Percentiles rank a stretch among this genome's conserved stretches.
phyloP scores from a whole-genome alignment of 92 coral and sea anemone species.

The Actinernus sp. region DNA sequence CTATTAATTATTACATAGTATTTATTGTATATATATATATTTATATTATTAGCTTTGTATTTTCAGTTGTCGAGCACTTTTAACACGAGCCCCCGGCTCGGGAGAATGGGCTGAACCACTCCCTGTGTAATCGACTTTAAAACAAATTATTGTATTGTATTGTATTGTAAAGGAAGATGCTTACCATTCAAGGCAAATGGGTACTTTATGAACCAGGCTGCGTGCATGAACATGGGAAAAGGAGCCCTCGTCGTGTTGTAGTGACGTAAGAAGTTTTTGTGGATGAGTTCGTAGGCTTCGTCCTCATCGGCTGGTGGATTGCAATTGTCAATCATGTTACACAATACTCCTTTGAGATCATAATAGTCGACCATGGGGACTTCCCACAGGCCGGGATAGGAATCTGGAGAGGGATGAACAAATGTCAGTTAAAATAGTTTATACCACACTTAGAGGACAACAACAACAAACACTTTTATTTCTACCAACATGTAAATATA shows the following conservation, averaged over 20 bases:
- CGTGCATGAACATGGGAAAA: slow-evolving; percentile 94
- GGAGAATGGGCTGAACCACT: too few relatives aligned
- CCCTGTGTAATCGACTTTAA: too few relatives aligned
- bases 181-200: slow-evolving; percentile 69
- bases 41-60: too few relatives aligned
- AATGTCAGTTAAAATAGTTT: background rate
- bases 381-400: slow-evolving; percentile 96
- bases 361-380: slow-evolving; percentile 91
- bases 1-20: too few relatives aligned
- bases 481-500: background rate
- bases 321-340: slow-evolving; percentile 88
- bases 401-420: slow-evolving; percentile 39
- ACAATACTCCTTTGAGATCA: slow-evolving; percentile 57
- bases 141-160: too few relatives aligned
- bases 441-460: too few relatives aligned
- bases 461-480: too few relatives aligned
- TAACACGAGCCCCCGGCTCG: too few relatives aligned
- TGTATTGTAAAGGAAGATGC: too few relatives aligned
- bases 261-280: slow-evolving; percentile 79
- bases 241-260: slow-evolving; percentile 87
- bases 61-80: too few relatives aligned
- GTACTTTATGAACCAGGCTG: slow-evolving; percentile 64
- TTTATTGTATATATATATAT: too few relatives aligned
- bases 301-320: slow-evolving; percentile 41
- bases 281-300: slow-evolving; percentile 57